Conservation (phyloP, 2,113 vertebrate genomes). For the Cyanoliseus patagonus region DNA sequence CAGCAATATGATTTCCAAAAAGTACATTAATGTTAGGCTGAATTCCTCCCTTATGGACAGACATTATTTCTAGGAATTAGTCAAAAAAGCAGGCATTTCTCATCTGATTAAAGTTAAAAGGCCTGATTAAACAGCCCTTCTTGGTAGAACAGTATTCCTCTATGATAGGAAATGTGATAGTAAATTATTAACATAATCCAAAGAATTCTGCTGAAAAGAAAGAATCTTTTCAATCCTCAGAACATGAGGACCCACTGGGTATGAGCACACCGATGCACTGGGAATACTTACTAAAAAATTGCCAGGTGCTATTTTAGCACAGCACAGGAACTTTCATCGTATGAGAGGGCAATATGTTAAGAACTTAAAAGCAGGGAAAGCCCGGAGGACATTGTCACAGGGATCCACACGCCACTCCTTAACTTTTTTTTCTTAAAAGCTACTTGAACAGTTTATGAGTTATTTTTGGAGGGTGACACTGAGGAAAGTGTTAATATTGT, state of each 20-base stretch:
- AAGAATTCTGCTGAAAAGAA: background rate
- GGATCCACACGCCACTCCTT: background rate
- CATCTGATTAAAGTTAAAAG: background rate
- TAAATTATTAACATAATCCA: background rate
- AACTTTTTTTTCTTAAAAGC: background rate
- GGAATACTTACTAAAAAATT: background rate
- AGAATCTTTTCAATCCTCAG: background rate
- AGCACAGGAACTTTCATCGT: background rate
- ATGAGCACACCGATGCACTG: background rate
- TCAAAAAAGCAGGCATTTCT: background rate
- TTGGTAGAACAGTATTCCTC: background rate
- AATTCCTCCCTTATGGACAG: background rate
- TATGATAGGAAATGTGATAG: background rate
- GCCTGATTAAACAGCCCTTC: background rate
- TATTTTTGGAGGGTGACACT: background rate
- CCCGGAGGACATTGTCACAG: background rate
- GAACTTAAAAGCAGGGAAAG: background rate
- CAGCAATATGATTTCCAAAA: background rate
- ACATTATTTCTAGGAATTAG: conserved; percentile 3
- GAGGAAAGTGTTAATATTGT: background rate
- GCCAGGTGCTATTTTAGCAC: background rate
- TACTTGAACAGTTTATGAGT: background rate
- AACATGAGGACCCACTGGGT: background rate
- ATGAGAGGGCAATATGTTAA: background rate
- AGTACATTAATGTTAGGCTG: background rate